Base-by-base conservation (phyloP, 2,113 vertebrate species). In the Anser cygnoides region DNA sequence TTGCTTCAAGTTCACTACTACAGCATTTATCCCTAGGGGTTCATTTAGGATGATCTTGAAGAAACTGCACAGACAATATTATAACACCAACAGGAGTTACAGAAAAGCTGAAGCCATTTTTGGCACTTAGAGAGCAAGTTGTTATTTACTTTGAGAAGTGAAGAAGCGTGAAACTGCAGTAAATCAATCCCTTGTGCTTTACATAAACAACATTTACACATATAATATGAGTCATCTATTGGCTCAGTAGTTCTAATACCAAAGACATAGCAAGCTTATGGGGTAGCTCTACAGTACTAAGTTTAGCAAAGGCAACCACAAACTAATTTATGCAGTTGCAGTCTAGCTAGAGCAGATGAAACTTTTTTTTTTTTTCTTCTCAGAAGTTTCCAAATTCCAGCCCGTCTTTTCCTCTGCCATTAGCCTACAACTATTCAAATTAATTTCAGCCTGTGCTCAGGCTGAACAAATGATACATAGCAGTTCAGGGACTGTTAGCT, bases 1-100 rank as follows among this genome's bases (percentile, higher is more conserved):
- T 96, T 91, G 35, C 83, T 97, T 96, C 75, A 77, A 91, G 68
- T 28, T 87, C 15, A 54, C 90, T 95, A 43, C 39, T 59, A 63
- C 18, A 58, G 39, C 39, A 82, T 89, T 82, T 94, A 74, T 94
- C 67, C 58, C 73, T 73, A 71, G 76, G 61, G 87, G 57, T 89
- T 96, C 49, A 33, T 94, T 95, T 95, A 83, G 57, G 39, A 90
- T 70, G 31, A 87, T 91, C 75, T 94, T 96, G 87, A 91, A 94
- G 54, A 63, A 94, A 83, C 50, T 91, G n/a, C 33, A 74, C 67
- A 93, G 86, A 73, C 26, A 95, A 96, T 37, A 90, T 92, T 96
- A 91, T 75, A 94, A 92, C 14, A 68, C 26, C 68, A 62, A 66
- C 63, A 82, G 18, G 52, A 92, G 43, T 82, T 87, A 59, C 70